Evolutionary conservation across 2,113 vertebrate genomes (phyloP).

Genomic region (Murina feae): DNA sequence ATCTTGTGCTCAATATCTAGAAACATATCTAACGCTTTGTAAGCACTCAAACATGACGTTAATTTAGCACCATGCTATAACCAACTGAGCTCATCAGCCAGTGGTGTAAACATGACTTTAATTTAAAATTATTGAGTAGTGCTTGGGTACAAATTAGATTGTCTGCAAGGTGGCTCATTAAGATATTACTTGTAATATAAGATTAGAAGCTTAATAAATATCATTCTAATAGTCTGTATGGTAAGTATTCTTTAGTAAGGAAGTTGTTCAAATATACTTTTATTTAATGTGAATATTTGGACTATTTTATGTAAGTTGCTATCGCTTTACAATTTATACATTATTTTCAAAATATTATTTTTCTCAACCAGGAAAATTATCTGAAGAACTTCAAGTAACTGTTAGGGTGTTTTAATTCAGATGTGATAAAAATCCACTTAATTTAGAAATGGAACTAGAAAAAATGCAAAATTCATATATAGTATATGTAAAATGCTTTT

Average conservation of each 20-base stretch:
- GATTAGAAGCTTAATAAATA: background rate
- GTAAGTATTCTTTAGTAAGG: background rate
- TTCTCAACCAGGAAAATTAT: background rate
- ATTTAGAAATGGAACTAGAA: constrained; percentile 8
- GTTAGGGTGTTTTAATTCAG: background rate
- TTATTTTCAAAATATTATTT: constrained; percentile 13
- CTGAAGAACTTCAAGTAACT: background rate
- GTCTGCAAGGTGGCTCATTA: background rate
- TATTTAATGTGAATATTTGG: background rate
- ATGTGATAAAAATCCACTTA: background rate
- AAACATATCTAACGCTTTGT: background rate
- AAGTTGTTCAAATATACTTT: background rate
- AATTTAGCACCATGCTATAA: background rate
- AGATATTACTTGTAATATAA: background rate
- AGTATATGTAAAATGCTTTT: background rate
- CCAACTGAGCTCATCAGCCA: background rate
- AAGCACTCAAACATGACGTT: background rate
- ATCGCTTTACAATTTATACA: background rate
- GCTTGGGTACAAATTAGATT: background rate
- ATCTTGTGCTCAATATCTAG: background rate
- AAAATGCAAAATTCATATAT: background rate
- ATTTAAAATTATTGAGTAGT: background rate
- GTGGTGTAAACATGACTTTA: background rate
- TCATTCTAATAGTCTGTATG: background rate
- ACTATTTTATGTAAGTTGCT: background rate